Evolutionary conservation across 2,113 vertebrate genomes (phyloP).

Genomic region (Leptobrachium ailaonicum): DNA sequence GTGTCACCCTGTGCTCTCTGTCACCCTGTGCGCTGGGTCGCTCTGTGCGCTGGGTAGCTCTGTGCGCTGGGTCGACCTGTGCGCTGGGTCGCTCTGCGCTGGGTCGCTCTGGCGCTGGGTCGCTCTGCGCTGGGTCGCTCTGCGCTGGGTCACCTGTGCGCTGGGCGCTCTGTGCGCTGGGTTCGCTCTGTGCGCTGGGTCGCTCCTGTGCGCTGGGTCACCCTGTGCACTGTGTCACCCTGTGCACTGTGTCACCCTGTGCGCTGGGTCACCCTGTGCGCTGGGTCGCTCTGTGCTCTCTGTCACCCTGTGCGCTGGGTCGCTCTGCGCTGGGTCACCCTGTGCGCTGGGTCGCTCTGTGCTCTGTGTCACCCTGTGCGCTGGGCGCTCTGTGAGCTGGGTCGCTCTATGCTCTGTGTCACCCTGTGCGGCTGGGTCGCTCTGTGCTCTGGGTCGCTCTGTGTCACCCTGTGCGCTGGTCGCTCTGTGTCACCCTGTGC

Average conservation of each 20-base stretch:
- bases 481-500: conserved; percentile 88
- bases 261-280: conserved; percentile 77
- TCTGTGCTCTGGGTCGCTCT: neutral
- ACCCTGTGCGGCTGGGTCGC: neutral
- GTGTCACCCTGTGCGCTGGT: conserved; percentile 53
- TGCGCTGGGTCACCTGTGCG: conserved; percentile 17
- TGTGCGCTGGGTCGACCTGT: no score
- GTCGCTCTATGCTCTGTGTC: no score
- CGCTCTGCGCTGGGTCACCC: no score
- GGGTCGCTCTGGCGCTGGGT: neutral
- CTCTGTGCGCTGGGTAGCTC: no score
- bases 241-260: conserved; percentile 75
- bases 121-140: neutral
- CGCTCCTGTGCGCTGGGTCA: neutral
- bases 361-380: conserved; percentile 4
- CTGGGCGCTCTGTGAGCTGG: conserved; percentile 2
- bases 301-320: no score
- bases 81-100: no score
- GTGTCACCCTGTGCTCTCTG: no score
- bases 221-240: neutral
- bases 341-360: conserved; percentile 9
- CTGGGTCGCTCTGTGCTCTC: neutral
- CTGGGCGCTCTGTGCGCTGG: neutral
- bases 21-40: no score
- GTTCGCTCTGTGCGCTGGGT: conserved; percentile 4